Percentiles rank a stretch among this genome's conserved stretches.
These are phyloP conservation scores for Bombus huntii DNA, from an alignment of 1,140 invertebrate genomes.

Conservation along the genomic window DNA sequence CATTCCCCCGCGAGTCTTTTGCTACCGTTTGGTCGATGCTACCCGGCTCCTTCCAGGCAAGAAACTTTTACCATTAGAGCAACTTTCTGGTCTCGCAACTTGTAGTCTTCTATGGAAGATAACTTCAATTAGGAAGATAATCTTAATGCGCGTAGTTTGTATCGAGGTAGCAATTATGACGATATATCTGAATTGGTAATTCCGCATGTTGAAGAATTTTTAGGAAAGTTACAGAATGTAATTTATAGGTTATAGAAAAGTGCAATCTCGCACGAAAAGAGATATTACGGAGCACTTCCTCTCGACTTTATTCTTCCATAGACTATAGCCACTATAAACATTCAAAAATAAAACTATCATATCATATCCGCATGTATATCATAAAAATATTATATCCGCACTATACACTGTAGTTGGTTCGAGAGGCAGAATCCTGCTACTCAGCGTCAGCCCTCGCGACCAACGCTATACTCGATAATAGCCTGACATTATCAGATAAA, in stretches of 20 bases:
- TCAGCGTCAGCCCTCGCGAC: background rate
- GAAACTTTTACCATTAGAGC: background rate
- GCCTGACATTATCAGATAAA: conserved; percentile 41
- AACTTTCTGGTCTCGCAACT: too few species aligned
- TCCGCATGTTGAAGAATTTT: background rate
- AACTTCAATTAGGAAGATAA: background rate
- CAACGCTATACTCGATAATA: conserved; percentile 19
- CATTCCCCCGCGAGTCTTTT: background rate
- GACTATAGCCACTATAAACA: too few species aligned
- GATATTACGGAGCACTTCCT: background rate
- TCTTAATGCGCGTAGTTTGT: background rate
- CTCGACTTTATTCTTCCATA: background rate
- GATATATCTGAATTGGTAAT: background rate
- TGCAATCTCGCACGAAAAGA: too few species aligned
- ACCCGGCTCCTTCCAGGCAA: background rate
- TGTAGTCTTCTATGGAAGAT: background rate
- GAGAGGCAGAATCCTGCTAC: background rate
- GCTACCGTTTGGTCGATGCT: conserved; percentile 41
- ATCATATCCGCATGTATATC: too few species aligned
- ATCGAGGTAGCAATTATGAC: background rate
- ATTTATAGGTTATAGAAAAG: background rate
- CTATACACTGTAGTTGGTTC: too few species aligned
- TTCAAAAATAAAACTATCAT: too few species aligned
- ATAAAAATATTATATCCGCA: too few species aligned
- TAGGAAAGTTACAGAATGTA: background rate